Base-by-base conservation (phyloP, 2,888 invertebrate species). In the Platynereis dumerilii region DNA sequence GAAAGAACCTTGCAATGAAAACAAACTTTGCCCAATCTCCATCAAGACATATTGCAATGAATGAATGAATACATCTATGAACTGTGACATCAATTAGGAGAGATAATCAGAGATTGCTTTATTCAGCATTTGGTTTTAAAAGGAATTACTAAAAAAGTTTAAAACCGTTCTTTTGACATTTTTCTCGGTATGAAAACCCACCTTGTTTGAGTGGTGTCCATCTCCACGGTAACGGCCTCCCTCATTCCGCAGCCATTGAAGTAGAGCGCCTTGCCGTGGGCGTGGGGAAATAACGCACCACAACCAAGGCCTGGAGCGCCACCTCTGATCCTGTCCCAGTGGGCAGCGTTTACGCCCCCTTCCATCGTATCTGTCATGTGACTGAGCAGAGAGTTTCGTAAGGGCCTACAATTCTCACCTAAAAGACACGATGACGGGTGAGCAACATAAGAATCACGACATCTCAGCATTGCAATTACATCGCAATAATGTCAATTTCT, bases 221-320 rank as follows among this genome's bases (percentile, higher is more conserved):
- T 74, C 60, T 82, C 81, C 17, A 75, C 76, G 2, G 84, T 84
- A 20, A 78, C 69, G 2, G 83, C 84, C 66, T 83, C 78, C 60
- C 85, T 72, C 20, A 76, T 70, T 0, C 83, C 84, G 76, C 84
- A 84, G 39, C 82, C 84, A 66, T 80, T 82, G 75, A 85, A 85
- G 69, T 85, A 84, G 15, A 85, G 73, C 17, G 82, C 83, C 64
- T 83, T 83, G 1, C 85, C 85, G 66, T 84, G 83, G 45, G 82
- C 83, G 65, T 78, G 77, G 0, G 84, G 83, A n/a, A 80, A 73
- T 45, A 85, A 72, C 2, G 83, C 78, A 20, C 82, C 84, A 76
- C 85, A 85, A 0, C 84, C 85, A 66, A 79, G 76, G 7, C 83
- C 82, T 2, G 83, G 76, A 24, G 75, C 78, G 17, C 84, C 85